Evolutionary conservation across 2,888 invertebrate genomes (phyloP), one percentile per base, ranked within the genome.

Genomic region (Papilio gigon): DNA sequence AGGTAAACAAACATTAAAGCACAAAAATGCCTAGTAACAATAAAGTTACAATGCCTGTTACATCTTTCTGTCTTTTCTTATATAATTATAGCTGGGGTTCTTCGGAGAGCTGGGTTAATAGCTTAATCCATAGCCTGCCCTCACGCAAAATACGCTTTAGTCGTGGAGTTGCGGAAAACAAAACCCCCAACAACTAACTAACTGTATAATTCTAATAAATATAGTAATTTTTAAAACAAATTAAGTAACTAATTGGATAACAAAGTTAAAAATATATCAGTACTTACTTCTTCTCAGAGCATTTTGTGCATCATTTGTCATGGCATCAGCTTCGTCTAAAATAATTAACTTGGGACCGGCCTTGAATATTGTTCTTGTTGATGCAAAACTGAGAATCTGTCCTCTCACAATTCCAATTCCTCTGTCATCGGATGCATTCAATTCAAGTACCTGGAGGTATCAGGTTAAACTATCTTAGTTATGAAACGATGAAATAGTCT

Each of bases 291-390:
- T 94, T 76, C 98, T 93, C 0, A 99, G 93, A 33, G 99, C 99
- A 93, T 99, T 99, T 85, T 99, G 99, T 1, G 99, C 99, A 94
- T 99, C 99, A 86, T 97, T 97, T 0, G 99, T 99, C 99, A 99
- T 99, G 0, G 99, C 98, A 93, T 99, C 99, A 0, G 99, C 99
- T 93, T 99, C 99, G 93, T 99, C 99, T 25, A 99, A 92, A 75
- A 99, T 98, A 50, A 99, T 97, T 44, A 99, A 89, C 84, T 99
- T 99, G 75, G 97, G 98, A 0, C 98, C 97, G 60, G 96, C 95
- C 88, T 96, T 97, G 83, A 98, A 98, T 78, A 99, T 97, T 5
- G 98, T 98, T 81, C 97, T 95, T 3, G 99, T 99, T 74, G 98
- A 98, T 2, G 99, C 99, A 93, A 99, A 99, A 84, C 96, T 98